phyloP scores from a whole-genome alignment of 2,888 invertebrate genomes.

The Oligia fasciuncula region DNA sequence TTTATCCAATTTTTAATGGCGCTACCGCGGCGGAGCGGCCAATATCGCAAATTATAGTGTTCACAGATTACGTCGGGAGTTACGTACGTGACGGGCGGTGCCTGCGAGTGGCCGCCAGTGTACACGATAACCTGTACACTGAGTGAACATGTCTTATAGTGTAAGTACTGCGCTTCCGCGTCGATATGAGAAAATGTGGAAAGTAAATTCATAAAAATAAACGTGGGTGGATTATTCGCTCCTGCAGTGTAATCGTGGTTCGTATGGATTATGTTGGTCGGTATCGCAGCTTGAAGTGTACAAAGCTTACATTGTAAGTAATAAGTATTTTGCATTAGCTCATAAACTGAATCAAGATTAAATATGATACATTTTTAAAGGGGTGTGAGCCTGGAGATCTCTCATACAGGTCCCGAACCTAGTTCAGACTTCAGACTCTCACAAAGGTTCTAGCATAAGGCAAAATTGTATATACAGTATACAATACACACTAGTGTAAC shows the following conservation, averaged over 20 bases:
- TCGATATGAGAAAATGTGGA: conserved; percentile 38
- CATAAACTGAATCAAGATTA: too few relatives aligned
- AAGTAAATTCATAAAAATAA: conserved; percentile 35
- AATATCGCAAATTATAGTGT: conserved; percentile 88
- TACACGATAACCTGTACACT: conserved; percentile 43
- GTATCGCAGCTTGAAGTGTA: conserved; percentile 11
- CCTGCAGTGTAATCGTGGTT: conserved; percentile 18
- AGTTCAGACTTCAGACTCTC: too few relatives aligned
- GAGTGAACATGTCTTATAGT: conserved; percentile 41
- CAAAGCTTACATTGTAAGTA: conserved; percentile 13
- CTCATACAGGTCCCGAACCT: too few relatives aligned
- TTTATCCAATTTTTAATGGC: conserved; percentile 82
- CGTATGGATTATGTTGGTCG: conserved; percentile 8
- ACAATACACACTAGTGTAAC: too few relatives aligned
- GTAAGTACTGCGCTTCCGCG: conserved; percentile 52
- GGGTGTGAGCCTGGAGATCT: too few relatives aligned
- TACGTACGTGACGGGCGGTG: conserved; percentile 77
- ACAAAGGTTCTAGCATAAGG: too few relatives aligned
- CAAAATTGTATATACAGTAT: too few relatives aligned
- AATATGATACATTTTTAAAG: too few relatives aligned
- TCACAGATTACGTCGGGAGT: conserved; percentile 82
- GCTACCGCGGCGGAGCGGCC: conserved; percentile 83
- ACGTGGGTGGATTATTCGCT: conserved; percentile 7
- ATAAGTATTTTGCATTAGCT: conserved; percentile 24
- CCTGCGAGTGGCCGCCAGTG: conserved; percentile 54